These are phyloP conservation scores for Scaptomyza polygonia DNA, from an alignment of 2,888 invertebrate species.

Conservation along the genomic window DNA sequence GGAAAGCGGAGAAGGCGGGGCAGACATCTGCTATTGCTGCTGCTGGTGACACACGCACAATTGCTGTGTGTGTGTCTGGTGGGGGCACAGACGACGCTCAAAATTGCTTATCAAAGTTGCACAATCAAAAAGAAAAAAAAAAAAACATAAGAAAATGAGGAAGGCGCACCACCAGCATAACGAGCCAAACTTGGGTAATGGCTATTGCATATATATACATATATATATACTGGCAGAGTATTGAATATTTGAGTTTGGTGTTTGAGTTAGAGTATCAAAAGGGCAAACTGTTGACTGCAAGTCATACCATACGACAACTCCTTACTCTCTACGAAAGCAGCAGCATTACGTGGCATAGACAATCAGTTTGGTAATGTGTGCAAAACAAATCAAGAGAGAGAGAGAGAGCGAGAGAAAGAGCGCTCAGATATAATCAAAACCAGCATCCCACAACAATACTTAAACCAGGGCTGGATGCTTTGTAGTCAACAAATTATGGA, in stretches of 20 bases:
- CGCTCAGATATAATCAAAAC: conserved; percentile 70
- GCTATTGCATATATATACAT: conserved; percentile 24
- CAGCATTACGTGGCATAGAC: conserved; percentile 67
- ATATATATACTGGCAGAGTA: not conserved
- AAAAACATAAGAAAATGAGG: not conserved
- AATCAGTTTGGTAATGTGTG: conserved; percentile 77
- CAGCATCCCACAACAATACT: conserved; percentile 26
- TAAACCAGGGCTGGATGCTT: conserved; percentile 40
- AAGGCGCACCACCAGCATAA: conserved; percentile 67
- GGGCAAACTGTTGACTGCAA: conserved; percentile 45
- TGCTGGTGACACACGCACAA: conserved; percentile 69
- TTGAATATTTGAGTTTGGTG: conserved; percentile 29
- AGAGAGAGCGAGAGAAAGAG: conserved; percentile 3
- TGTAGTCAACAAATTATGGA: conserved; percentile 7
- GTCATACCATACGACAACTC: conserved; percentile 33
- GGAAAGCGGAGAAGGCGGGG: not conserved
- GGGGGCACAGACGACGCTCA: conserved; percentile 40
- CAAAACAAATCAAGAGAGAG: conserved; percentile 69
- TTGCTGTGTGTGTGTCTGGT: conserved; percentile 10
- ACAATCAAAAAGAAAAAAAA: conserved; percentile 59
- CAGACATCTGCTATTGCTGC: conserved; percentile 62
- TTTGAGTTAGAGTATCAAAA: conserved; percentile 16
- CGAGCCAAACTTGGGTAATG: conserved; percentile 46
- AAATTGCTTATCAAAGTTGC: conserved; percentile 77
- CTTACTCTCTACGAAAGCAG: conserved; percentile 15